Conservation (phyloP, 2,888 invertebrate species). For the Orchestes rusci region DNA sequence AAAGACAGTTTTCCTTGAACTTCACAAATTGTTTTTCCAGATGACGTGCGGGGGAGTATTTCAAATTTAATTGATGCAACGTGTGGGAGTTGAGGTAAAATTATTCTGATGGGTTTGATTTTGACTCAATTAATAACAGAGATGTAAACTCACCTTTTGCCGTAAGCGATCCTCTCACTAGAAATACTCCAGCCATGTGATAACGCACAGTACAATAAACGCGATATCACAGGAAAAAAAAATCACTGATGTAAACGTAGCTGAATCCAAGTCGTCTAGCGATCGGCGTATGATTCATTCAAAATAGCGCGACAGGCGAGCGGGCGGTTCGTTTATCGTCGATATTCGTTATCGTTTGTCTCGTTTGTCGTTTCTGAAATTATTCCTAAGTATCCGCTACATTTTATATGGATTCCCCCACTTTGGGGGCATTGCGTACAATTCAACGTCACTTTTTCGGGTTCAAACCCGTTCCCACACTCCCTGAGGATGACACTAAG, state of each 20-base stretch:
- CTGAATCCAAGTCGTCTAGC: conserved; percentile 9
- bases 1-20: too few species aligned
- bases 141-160: conserved; percentile 19
- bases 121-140: too few species aligned
- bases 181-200: conserved; percentile 20
- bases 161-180: conserved; percentile 7
- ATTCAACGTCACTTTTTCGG: too few species aligned
- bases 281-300: conserved; percentile 17
- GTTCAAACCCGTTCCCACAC: too few species aligned
- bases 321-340: conserved; percentile 13
- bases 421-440: too few species aligned
- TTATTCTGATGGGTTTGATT: too few species aligned
- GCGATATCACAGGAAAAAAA: conserved; percentile 3
- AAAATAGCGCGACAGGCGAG: conserved; percentile 16
- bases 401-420: conserved; percentile 17
- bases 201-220: conserved; percentile 4
- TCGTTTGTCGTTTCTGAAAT: conserved; percentile 22
- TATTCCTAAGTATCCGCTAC: conserved; percentile 12
- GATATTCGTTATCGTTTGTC: conserved; percentile 19
- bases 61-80: too few species aligned
- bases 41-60: too few species aligned
- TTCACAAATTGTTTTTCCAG: too few species aligned
- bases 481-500: background rate
- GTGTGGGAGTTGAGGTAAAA: too few species aligned
- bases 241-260: conserved; percentile 18